These are phyloP conservation scores for Xanthia icteritia DNA, from an alignment of 2,888 invertebrate genomes.

Conservation along the genomic window DNA sequence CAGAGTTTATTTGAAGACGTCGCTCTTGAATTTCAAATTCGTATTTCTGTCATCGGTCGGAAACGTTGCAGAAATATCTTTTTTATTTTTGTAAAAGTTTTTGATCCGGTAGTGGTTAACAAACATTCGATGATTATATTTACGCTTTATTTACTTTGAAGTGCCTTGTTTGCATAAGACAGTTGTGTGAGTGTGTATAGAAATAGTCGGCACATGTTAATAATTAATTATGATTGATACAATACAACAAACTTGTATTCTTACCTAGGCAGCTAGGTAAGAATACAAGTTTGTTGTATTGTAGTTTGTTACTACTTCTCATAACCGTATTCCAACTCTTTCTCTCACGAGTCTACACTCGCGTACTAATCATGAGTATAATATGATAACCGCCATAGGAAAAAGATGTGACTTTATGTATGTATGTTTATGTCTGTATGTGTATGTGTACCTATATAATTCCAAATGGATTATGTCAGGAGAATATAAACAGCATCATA, in stretches of 20 bases:
- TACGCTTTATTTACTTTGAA: conserved; percentile 23
- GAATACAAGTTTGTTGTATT: too few relatives aligned
- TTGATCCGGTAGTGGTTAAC: conserved; percentile 7
- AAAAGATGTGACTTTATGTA: background rate
- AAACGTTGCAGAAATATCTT: conserved; percentile 40
- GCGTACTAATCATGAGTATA: background rate
- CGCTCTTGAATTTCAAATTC: conserved; percentile 53
- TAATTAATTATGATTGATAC: conserved; percentile 4
- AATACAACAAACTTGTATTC: background rate
- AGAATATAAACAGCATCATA: background rate
- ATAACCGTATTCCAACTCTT: background rate
- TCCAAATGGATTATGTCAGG: background rate
- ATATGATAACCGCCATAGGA: background rate
- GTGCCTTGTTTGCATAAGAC: conserved; percentile 3
- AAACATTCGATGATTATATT: conserved; percentile 25
- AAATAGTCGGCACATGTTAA: conserved; percentile 28
- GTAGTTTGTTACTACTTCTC: too few relatives aligned
- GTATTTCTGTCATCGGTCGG: conserved; percentile 68
- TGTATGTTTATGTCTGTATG: too few relatives aligned
- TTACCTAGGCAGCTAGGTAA: background rate
- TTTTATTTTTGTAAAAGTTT: conserved; percentile 23
- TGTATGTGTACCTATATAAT: too few relatives aligned
- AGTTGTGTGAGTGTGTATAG: background rate
- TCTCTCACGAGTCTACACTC: background rate
- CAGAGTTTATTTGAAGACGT: conserved; percentile 54